Evolutionary conservation across 2,797 vertebrate species (phyloP), one percentile per base, ranked within the genome.

Genomic region (Rhadinocentrus ornatus): DNA sequence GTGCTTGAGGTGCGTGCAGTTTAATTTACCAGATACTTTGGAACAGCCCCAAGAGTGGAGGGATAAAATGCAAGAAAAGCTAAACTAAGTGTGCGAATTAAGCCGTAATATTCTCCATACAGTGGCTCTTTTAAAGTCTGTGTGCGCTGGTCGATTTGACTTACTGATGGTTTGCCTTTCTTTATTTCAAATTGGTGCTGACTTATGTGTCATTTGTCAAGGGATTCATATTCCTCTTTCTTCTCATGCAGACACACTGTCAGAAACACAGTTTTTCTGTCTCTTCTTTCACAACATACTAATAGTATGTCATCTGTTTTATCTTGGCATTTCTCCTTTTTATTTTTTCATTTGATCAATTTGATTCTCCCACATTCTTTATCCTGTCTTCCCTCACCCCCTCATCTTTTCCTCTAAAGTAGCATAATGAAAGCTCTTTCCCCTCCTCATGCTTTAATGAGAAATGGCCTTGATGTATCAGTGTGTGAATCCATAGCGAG

Each of bases 381-480:
- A 66, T 53, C 64, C 68, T 52, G 41, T 65, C 74, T 39, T 16
- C 59, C 60, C 63, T 68, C 62, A 53, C 37, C 35, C 66, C 55
- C 65, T 65, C 59, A 61, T 82, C 71, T 88, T 61, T 71, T 67
- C 64, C 62, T 83, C 83, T 84, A 82, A 87, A 88, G 83, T 66
- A 85, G 76, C 84, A 79, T 81, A 85, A 90, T 90, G 83, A 92
- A 93, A 91, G 84, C 76, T 53, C 73, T 82, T 48, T 20, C 58
- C 35, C 64, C 74, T 77, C 63, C 84, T 79, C 35, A 24, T 79
- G 77, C 78, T 87, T 67, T 88, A 92, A 90, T 91, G 89, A 93
- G 87, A 89, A 90, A 89, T 84, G 85, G 88, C 90, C 90, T 90
- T 93, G 93, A 93, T 93, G 84, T 90, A 90, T 91, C 88, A 86